Conservation (phyloP, 2,888 invertebrate genomes). For the Chelonus formosanus region DNA sequence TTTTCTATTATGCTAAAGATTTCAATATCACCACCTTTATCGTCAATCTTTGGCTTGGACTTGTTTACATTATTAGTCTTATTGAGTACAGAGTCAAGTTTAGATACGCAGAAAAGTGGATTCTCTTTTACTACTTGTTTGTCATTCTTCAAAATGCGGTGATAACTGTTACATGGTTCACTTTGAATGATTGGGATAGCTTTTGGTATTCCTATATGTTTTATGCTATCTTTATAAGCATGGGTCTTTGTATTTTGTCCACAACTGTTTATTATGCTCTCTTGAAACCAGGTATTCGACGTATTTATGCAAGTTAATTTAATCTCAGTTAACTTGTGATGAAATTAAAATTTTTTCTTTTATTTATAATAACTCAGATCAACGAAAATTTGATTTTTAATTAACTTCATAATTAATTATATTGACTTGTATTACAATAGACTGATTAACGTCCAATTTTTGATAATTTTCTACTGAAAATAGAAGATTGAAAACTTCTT, state of each 20-base stretch:
- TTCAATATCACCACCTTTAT: conserved; percentile 64
- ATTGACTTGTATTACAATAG: no score
- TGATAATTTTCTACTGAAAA: no score
- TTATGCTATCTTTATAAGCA: conserved; percentile 70
- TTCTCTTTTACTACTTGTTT: conserved; percentile 74
- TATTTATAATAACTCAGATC: no score
- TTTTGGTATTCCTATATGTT: conserved; percentile 79
- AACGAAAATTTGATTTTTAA: no score
- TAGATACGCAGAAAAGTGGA: conserved; percentile 76
- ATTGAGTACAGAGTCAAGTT: conserved; percentile 84
- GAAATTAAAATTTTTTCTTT: no score
- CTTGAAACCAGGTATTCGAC: conserved; percentile 58
- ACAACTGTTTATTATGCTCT: conserved; percentile 53
- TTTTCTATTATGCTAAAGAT: conserved; percentile 75
- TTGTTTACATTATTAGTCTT: conserved; percentile 78
- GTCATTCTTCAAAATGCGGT: conserved; percentile 74
- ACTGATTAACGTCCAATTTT: no score
- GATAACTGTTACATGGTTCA: conserved; percentile 77
- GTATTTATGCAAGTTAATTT: conserved; percentile 49
- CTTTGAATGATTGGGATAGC: conserved; percentile 68
- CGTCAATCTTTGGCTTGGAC: conserved; percentile 72
- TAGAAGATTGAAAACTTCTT: no score
- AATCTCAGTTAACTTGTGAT: background rate
- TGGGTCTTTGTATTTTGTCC: conserved; percentile 55
- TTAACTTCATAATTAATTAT: no score